phyloP scores from a whole-genome alignment of 2,113 vertebrate species.

The Nanorana parkeri region DNA sequence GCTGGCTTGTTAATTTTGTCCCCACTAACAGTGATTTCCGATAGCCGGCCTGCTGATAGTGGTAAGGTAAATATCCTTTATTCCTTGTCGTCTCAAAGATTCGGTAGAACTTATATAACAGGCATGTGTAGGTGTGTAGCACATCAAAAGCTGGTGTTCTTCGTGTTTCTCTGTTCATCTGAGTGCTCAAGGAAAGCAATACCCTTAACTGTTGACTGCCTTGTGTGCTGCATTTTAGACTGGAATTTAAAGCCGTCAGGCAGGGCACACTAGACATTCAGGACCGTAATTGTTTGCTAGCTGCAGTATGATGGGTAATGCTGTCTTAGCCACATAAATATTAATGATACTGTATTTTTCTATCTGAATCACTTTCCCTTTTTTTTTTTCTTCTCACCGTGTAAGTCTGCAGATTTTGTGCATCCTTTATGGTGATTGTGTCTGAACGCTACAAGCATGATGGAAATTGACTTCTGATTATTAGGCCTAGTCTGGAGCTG shows the following conservation, averaged over 20 bases:
- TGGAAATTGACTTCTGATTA: constrained; percentile 86
- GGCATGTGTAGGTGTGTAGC: constrained; percentile 88
- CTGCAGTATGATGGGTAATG: constrained; percentile 72
- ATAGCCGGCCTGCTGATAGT: constrained; percentile 94
- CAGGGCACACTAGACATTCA: constrained; percentile 63
- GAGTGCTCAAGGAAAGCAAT: constrained; percentile 77
- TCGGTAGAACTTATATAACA: constrained; percentile 86
- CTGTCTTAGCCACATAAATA: constrained; percentile 78
- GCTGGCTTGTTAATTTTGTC: constrained; percentile 99
- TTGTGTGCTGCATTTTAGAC: constrained; percentile 83
- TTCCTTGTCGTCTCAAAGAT: constrained; percentile 82
- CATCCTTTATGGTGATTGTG: constrained; percentile 73
- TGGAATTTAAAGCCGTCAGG: constrained; percentile 76
- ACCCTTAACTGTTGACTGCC: constrained; percentile 83
- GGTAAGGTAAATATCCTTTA: constrained; percentile 96
- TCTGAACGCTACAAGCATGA: constrained; percentile 77
- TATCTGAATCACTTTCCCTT: constrained; percentile 42
- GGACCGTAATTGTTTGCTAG: constrained; percentile 66
- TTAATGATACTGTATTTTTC: constrained; percentile 74
- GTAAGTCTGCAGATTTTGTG: constrained; percentile 72
- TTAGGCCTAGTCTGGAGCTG: constrained; percentile 82
- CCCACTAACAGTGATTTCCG: constrained; percentile 97
- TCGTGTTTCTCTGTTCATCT: constrained; percentile 73
- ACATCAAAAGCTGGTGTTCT: constrained; percentile 77
- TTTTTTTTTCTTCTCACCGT: constrained; percentile 64